Conservation (phyloP, 2,113 vertebrate genomes). For the Crotalus viridis region DNA sequence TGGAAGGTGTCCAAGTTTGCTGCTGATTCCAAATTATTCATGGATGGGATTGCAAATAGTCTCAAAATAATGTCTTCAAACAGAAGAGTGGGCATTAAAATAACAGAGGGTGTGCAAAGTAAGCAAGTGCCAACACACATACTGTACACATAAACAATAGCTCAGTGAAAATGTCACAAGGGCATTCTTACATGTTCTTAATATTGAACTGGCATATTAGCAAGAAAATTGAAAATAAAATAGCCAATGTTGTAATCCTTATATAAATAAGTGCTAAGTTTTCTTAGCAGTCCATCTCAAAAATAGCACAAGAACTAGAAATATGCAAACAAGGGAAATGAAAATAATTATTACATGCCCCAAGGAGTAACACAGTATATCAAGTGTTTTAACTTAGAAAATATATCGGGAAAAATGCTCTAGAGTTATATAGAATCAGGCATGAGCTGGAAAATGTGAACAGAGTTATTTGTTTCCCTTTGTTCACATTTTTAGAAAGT, state of each 20-base stretch:
- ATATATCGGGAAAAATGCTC: background rate
- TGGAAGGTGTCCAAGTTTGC: background rate
- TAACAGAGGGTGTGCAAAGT: background rate
- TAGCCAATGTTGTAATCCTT: background rate
- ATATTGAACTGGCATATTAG: background rate
- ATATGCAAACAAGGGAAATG: background rate
- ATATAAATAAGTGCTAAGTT: background rate
- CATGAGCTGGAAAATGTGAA: background rate
- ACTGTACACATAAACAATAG: background rate
- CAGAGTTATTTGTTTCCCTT: background rate
- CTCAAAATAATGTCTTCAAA: background rate
- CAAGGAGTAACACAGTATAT: background rate
- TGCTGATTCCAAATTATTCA: background rate
- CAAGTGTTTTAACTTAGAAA: background rate
- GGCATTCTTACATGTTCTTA: background rate
- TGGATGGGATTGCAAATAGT: background rate
- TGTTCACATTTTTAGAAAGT: background rate
- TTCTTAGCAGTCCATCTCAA: background rate
- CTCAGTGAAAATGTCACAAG: background rate
- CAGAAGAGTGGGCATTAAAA: background rate
- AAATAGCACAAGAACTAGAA: background rate
- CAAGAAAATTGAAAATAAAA: background rate
- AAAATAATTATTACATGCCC: background rate
- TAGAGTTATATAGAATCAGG: background rate
- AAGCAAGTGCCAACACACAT: background rate